Evolutionary conservation across 2,888 invertebrate genomes (phyloP).

Genomic region (Caenorhabditis auriculariae): DNA sequence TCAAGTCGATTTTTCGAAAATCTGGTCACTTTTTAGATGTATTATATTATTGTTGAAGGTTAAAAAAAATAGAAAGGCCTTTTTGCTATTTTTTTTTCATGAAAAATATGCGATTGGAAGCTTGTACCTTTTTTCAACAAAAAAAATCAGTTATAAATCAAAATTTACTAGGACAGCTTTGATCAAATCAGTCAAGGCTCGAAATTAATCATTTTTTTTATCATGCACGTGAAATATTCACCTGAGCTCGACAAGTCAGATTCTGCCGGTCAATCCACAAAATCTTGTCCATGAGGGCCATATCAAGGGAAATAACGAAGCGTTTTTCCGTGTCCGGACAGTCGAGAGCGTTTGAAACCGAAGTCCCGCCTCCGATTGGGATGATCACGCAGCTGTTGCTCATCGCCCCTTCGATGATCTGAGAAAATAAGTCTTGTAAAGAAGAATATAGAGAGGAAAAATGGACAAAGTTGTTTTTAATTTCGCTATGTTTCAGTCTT

Average conservation of each 20-base stretch:
- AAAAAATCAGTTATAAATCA: too few species aligned
- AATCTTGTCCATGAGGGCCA: conserved; percentile 89
- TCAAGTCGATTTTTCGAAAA: too few species aligned
- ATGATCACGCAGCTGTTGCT: conserved; percentile 80
- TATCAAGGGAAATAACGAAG: conserved; percentile 86
- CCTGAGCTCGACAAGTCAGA: conserved; percentile 79
- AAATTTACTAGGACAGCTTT: neutral
- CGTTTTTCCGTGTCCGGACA: conserved; percentile 70
- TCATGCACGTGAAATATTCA: conserved; percentile 73
- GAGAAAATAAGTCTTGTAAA: neutral
- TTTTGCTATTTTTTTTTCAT: neutral
- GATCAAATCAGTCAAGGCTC: too few species aligned
- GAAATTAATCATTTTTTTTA: neutral
- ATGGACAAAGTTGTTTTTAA: neutral
- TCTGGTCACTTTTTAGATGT: too few species aligned
- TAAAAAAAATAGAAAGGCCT: neutral
- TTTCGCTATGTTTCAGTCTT: neutral
- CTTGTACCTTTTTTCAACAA: neutral
- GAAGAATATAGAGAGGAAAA: neutral
- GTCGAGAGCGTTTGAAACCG: conserved; percentile 59
- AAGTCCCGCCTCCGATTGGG: conserved; percentile 66
- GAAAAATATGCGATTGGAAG: neutral
- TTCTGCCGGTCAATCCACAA: conserved; percentile 88
- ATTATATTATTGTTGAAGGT: too few species aligned
- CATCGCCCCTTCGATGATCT: conserved; percentile 77